These are phyloP conservation scores for Strongylocentrotus purpuratus DNA, from an alignment of 35 echinoderm and acorn worm genomes.

Conservation along the genomic window DNA sequence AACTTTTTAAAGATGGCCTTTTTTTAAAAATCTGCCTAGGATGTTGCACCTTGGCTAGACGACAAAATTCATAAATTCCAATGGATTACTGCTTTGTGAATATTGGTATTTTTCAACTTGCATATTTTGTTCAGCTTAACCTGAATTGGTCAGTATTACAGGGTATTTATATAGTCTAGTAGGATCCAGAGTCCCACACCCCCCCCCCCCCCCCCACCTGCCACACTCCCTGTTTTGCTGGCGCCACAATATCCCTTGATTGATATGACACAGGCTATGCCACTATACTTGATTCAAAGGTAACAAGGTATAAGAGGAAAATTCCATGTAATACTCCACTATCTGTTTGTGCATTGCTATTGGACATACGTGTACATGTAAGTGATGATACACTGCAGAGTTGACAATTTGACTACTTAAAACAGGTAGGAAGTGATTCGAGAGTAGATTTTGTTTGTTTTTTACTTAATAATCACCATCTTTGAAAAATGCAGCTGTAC, in stretches of 20 bases:
- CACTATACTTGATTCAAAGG: neutral
- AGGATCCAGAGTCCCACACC: no score
- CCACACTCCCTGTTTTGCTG: neutral
- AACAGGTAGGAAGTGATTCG: neutral
- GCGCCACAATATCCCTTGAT: neutral
- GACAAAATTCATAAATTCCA: neutral
- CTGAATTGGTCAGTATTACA: no score
- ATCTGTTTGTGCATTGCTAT: neutral
- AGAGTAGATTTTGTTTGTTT: no score
- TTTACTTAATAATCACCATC: no score
- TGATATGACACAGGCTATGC: neutral
- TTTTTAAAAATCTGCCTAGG: no score
- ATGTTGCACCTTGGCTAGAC: neutral
- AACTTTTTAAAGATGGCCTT: no score
- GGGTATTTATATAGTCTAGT: no score
- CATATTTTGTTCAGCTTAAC: no score
- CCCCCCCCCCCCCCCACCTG: no score
- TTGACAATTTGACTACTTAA: neutral
- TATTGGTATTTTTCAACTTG: no score
- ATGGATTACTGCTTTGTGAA: no score
- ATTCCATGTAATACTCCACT: neutral
- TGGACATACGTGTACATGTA: neutral
- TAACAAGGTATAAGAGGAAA: neutral
- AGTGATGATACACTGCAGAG: neutral
- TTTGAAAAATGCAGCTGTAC: no score